A percentile compares a stretch with the other conserved stretches of the same genome.
Conservation (phyloP, 2,113 vertebrate species). For the Verasper variegatus region DNA sequence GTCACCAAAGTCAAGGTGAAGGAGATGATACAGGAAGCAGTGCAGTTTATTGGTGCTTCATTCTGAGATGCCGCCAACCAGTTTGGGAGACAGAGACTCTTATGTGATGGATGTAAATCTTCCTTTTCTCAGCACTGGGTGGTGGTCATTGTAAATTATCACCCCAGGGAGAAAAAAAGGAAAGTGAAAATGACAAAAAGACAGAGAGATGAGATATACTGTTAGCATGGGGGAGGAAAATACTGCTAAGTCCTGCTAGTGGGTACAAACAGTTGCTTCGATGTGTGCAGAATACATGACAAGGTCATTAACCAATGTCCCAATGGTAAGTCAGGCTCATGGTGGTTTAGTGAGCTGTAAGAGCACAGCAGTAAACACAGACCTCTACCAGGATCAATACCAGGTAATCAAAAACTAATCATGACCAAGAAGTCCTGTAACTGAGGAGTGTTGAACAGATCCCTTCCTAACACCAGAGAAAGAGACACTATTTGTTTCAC, state of each 20-base stretch:
- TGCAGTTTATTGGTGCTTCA: constrained; percentile 41
- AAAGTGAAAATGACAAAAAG: not conserved
- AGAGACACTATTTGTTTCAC: constrained; percentile 22
- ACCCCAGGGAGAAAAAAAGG: constrained; percentile 8
- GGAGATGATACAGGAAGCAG: constrained; percentile 40
- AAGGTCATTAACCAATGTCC: constrained; percentile 22
- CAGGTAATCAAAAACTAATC: constrained; percentile 39
- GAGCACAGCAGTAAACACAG: constrained; percentile 39
- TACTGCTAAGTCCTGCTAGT: not conserved
- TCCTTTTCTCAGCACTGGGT: constrained; percentile 1
- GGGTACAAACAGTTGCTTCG: constrained; percentile 9
- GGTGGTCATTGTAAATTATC: constrained; percentile 42
- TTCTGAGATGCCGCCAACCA: constrained; percentile 14
- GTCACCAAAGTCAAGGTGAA: constrained; percentile 65
- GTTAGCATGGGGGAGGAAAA: not conserved
- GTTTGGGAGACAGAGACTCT: constrained; percentile 21
- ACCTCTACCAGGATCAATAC: constrained; percentile 46
- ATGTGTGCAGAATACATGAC: constrained; percentile 23
- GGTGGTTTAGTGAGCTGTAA: constrained; percentile 16
- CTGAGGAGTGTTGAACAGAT: constrained; percentile 7
- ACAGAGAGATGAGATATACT: not conserved
- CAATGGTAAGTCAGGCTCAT: constrained; percentile 17
- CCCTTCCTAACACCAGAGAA: constrained; percentile 25
- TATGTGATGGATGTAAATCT: constrained; percentile 35
- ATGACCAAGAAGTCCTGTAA: not conserved